These are phyloP conservation scores for Menidia menidia DNA, from an alignment of 2,797 vertebrate genomes.

Conservation along the genomic window DNA sequence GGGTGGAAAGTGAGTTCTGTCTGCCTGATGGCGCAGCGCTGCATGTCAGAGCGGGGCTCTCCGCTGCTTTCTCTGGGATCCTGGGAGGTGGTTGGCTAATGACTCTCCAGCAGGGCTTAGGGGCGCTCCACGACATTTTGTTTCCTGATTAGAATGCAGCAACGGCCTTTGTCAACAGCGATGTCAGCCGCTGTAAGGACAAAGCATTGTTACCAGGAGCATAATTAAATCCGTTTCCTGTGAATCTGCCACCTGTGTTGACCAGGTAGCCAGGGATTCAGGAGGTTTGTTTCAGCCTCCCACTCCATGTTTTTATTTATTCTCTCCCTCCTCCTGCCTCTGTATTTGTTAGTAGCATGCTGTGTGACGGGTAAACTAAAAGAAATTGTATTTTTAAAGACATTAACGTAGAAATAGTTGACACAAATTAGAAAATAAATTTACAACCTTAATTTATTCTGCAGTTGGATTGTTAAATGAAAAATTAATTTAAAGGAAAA, in stretches of 20 bases:
- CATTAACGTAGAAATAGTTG: constrained; percentile 24
- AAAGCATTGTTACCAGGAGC: constrained; percentile 92
- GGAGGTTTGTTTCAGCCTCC: constrained; percentile 42
- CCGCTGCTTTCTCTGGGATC: constrained; percentile 63
- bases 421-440: constrained; percentile 17
- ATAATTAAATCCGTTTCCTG: constrained; percentile 93
- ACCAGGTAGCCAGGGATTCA: constrained; percentile 79
- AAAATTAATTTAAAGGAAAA: background rate
- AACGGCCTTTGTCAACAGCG: constrained; percentile 94
- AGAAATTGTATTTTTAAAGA: constrained; percentile 2
- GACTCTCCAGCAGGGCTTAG: constrained; percentile 88
- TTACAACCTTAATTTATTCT: background rate
- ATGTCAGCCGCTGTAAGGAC: constrained; percentile 91
- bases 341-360: constrained; percentile 42
- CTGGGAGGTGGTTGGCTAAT: constrained; percentile 88
- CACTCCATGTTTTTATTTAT: constrained; percentile 59
- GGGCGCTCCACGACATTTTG: constrained; percentile 89
- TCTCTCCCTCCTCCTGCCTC: constrained; percentile 44
- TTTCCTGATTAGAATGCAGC: constrained; percentile 96
- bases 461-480: background rate
- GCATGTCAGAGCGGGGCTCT: constrained; percentile 83
- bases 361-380: constrained; percentile 13
- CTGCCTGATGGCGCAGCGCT: constrained; percentile 88
- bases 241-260: constrained; percentile 85
- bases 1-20: constrained; percentile 81